Conservation (phyloP, 1,140 invertebrate genomes). For the Sycobia sp. region DNA sequence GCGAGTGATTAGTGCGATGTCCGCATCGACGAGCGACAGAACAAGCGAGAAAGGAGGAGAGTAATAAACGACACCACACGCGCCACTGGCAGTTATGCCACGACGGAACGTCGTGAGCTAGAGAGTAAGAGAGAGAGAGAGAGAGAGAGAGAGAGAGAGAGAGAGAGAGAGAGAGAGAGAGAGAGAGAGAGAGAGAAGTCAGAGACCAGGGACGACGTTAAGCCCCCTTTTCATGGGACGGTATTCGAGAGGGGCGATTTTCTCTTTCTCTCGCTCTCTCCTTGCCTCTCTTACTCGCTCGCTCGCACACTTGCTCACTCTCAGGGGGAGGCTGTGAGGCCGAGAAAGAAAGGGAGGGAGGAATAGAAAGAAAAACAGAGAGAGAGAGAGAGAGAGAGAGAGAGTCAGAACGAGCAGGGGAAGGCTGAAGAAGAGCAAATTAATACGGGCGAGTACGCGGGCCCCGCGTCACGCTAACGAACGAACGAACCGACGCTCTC, state of each 20-base stretch:
- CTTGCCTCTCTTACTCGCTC: no score
- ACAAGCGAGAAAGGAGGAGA: no score
- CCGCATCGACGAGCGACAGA: no score
- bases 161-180: slow-evolving; percentile 20
- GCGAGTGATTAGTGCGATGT: no score
- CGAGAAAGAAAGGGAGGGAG: no score
- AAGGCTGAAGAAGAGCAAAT: slow-evolving; percentile 57
- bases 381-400: no score
- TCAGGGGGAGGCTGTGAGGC: slow-evolving; percentile 6
- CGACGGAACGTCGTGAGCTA: no score
- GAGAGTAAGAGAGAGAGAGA: no score
- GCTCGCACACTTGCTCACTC: not conserved
- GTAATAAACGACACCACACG: no score
- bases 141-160: no score
- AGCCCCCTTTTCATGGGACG: slow-evolving; percentile 27
- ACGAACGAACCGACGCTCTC: slow-evolving; percentile 55
- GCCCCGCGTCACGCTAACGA: slow-evolving; percentile 57
- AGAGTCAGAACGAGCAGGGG: slow-evolving; percentile 36
- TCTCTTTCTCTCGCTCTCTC: slow-evolving; percentile 2
- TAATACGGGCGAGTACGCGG: slow-evolving; percentile 58
- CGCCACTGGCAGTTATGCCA: no score
- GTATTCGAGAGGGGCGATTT: slow-evolving; percentile 15
- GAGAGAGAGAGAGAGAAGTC: slow-evolving; percentile 6
- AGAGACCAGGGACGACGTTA: slow-evolving; percentile 49
- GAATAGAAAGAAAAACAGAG: no score